Percentiles rank a stretch among this genome's conserved stretches.
phyloP scores from a whole-genome alignment of 2,888 invertebrate species.

The Mythimna loreyi region DNA sequence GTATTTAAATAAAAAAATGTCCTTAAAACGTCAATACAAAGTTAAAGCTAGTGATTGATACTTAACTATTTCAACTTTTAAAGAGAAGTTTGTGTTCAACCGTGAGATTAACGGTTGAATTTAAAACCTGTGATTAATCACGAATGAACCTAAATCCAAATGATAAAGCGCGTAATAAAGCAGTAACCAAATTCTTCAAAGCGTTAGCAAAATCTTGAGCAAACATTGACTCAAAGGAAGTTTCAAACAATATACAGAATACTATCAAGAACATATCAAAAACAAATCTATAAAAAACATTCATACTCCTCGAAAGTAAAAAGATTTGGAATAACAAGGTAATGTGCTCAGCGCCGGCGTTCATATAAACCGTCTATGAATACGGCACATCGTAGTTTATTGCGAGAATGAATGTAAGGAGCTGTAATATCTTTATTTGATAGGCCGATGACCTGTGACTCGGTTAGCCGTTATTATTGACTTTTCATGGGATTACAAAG shows the following conservation, averaged over 20 bases:
- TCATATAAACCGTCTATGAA: slow-evolving; percentile 27
- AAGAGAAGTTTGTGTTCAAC: not conserved
- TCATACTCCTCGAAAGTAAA: not conserved
- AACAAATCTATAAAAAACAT: slow-evolving; percentile 7
- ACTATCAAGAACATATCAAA: no score
- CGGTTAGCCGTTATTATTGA: slow-evolving; percentile 22
- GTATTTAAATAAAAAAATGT: not conserved
- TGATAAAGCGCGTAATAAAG: no score
- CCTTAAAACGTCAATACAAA: not conserved
- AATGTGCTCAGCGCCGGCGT: not conserved
- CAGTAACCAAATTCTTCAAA: no score
- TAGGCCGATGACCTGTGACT: slow-evolving; percentile 34
- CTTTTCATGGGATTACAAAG: not conserved
- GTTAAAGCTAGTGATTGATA: not conserved
- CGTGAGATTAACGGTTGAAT: not conserved
- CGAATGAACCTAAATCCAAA: no score
- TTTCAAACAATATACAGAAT: no score
- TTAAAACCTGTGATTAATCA: no score
- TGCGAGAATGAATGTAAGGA: slow-evolving; percentile 16
- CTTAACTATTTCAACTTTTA: not conserved
- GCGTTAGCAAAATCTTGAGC: no score
- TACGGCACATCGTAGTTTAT: slow-evolving; percentile 11
- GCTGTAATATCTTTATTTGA: slow-evolving; percentile 27
- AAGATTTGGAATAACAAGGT: not conserved
- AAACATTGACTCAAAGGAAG: no score